Conservation (phyloP, 2,113 vertebrate genomes). For the Indicator maculatus region DNA sequence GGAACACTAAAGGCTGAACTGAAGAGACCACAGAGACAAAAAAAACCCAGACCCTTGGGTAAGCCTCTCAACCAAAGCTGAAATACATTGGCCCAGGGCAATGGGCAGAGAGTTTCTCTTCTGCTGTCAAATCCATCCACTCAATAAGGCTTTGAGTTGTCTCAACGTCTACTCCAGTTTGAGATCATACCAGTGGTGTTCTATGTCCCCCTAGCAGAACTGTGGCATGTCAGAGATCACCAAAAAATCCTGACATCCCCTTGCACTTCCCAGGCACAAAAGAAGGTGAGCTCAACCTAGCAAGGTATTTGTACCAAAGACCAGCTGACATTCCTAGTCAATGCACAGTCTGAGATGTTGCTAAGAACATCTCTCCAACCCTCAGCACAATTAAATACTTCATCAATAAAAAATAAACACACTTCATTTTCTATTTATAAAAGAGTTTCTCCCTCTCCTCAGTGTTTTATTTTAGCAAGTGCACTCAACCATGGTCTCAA, state of each 20-base stretch:
- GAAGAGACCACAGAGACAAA: not conserved
- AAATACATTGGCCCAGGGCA: not conserved
- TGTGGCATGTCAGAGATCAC: not conserved
- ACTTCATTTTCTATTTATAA: slow-evolving; percentile 67
- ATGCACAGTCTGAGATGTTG: not conserved
- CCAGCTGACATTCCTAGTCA: not conserved
- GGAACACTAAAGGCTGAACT: not conserved
- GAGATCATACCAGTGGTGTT: not conserved
- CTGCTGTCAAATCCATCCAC: not conserved
- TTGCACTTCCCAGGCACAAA: not conserved
- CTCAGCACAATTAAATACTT: slow-evolving; percentile 57
- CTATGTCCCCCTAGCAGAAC: not conserved
- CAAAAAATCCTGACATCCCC: not conserved
- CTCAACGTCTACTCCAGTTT: not conserved
- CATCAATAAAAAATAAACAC: slow-evolving; percentile 68
- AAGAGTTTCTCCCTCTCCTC: slow-evolving; percentile 12
- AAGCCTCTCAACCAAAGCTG: not conserved
- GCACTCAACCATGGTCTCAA: slow-evolving; percentile 71
- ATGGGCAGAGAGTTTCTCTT: not conserved
- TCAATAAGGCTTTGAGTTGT: not conserved
- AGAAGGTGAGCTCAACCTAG: not conserved
- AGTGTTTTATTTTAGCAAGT: slow-evolving; percentile 73
- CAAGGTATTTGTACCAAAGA: not conserved
- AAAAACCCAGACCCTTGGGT: not conserved
- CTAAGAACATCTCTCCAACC: slow-evolving; percentile 7